Evolutionary conservation across 2,888 invertebrate species (phyloP), one percentile per base, ranked within the genome.

Genomic region (Abscondita cerata): DNA sequence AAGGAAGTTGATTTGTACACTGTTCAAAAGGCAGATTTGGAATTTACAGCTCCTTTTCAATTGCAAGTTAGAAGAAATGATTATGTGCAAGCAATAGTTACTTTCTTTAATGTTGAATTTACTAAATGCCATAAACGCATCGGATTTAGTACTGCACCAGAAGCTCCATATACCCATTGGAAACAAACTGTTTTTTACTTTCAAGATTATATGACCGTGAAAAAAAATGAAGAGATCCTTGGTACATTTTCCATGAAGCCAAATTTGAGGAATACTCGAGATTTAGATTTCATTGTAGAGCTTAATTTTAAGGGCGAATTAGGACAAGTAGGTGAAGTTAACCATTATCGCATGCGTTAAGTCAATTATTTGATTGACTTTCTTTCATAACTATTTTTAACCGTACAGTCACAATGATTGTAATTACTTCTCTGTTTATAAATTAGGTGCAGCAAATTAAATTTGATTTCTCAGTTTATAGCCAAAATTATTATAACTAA

Each of bases 101-200:
- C 98, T 16, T 99, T 95, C 84, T 99, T 99, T 84, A 98, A 95
- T 76, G 96, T 99, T 71, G 98, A 99, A 83, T 99, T 99, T 84
- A 96, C 97, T 34, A 97, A 98, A 85, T 99, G 97, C 73, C 99
- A 99, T 86, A 99, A 98, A 83, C 87, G 96, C 58, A 93, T 96
- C 68, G 98, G 98, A 18, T 99, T 99, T 83, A 98, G 97, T 75
- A 99, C 99, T 59, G 96, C 96, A 0, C 99, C 99, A 0, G 98
- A 98, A 78, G 92, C 95, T 0, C 93, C 94, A 25, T 98, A 99
- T 82, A 99, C 99, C 16, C 99, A 99, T 81, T 99, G 99, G 99
- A 99, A 99, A 81, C 97, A 98, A 81, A 87, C 87, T 6, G 98
- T 99, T 52, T 99, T 99, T 83, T 99, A 99, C 81, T 90, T 98